Base-by-base conservation (phyloP, 2,113 vertebrate genomes). In the Uria aalge region DNA sequence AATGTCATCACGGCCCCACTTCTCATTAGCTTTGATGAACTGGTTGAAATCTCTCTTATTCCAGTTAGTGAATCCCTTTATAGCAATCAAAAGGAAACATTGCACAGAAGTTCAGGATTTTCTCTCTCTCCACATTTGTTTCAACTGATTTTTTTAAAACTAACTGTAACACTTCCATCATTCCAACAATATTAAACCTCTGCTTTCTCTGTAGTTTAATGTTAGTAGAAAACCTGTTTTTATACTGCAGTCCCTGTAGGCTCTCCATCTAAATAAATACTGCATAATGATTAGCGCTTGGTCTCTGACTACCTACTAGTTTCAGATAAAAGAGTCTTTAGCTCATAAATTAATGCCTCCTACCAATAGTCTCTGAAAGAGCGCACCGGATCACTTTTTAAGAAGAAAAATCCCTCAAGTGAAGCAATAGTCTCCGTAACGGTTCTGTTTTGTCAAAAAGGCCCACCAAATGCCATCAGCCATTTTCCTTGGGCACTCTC, bases 1-100 rank as follows among this genome's bases (percentile, higher is more conserved):
- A 79, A 99, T 99, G 94, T 99, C 99, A 94, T 99, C 99, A 95
- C 99, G 98, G 75, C 99, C 99, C 99, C 99, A 99, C 96, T 99
- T 99, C 96, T 99, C 99, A 81, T 99, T 99, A 45, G 99, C 99
- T 98, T 99, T 99, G 94, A 99, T 99, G 98, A 99, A 99, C 97
- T 99, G 99, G 97, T 99, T 99, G 96, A 99, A 99, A 98, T 99
- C 99, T 82, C 99, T 99, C 95, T 99, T 99, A 97, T 99, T 99
- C 99, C 99, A 99, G 96, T 99, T 99, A 50, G 99, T 99, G 96
- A 99, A 99, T 85, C 99, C 99, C 99, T 99, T 95, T 16, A 81
- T 5, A 94, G 45, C 30, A 96, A 90, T 38, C 14, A 91, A 57
- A 96, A 94, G 69, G 18, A 96, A 94, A 92, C 40, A 87, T 40